Base-by-base conservation (phyloP, 35 echinoderm and acorn worm species). In the Chiridota heheva region DNA sequence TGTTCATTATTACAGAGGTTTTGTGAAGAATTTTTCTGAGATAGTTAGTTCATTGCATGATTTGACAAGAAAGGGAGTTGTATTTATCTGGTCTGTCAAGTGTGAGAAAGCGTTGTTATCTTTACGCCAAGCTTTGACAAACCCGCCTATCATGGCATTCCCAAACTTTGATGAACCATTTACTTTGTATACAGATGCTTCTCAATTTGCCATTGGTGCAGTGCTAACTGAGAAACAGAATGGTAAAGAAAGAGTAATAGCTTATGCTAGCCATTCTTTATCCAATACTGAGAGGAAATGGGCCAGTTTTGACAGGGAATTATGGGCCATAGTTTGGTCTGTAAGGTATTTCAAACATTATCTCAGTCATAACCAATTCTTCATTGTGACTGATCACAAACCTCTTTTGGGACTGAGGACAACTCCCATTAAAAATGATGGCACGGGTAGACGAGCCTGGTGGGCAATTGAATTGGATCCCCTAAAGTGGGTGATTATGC, bases 1-100 rank as follows among this genome's bases (percentile, higher is more conserved):
- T 51, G 60, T 13, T 84, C 79, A 17, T 84, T 90, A 90, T 67
- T 90, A 84, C 76, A 44, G 87, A 16, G 25, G 79, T 28, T 90
- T 84, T 42, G 43, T 83, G 16, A 18, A 24, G 7, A 67, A 66
- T 58, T 90, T 70, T 84, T 28, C 67, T 12, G 26, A 39, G 7
- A 68, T 85, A 2, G 87, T 71, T 1, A 29, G 25, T 42, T 80
- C 87, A 18, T 39, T 90, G 5, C 68, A 82, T 6, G 32, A 26
- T 12, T 36, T 76, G 56, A 75, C 71, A 26, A 27, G 31, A 5
- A 47, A 75, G 71, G 18, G 35, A 36, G 71, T 51, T 10, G 31
- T 44, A 29, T 90, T 90, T 82, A 60, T 55, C 1, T 90, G 88
- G 88, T 70, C 38, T 37, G 42, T 66, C 1, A 70, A 90, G 59